Base-by-base conservation (phyloP, 2,113 vertebrate genomes). In the Bujurquina vittata region DNA sequence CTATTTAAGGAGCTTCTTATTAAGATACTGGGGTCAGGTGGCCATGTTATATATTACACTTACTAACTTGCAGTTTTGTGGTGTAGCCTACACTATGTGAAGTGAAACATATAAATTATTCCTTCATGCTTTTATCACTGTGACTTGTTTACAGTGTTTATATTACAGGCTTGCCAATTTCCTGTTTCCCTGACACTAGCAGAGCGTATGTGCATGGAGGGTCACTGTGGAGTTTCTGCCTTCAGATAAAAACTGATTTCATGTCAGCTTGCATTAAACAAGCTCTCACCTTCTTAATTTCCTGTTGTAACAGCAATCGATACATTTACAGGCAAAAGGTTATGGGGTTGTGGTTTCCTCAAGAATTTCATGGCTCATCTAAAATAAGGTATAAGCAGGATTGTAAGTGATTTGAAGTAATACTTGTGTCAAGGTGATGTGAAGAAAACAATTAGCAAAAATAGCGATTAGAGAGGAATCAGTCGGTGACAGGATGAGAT, bases 91-190 rank as follows among this genome's bases (percentile, higher is more conserved):
- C 4, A 31, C 67, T 72, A n/a, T 72, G 26, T 18, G 67, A 72
- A 54, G 17, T 5, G 14, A 35, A 37, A 56, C 60, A 63, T 26
- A 65, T 8, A 29, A 73, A 22, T 46, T 72, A 14, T 81, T 89
- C 84, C 77, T 75, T 85, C 75, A 43, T 15, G 58, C 31, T 37
- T 59, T 77, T 74, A 80, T 85, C 82, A 65, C 63, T 17, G 52
- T 35, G 46, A 75, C 79, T 79, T 79, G 62, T 87, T 84, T 65
- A 80, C 81, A 81, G 69, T 85, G 81, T 84, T 87, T 90, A 86
- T 92, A 87, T 88, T 86, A 87, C 87, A 90, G 62, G 22, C 49
- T 81, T 60, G 75, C 86, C 87, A 92, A 91, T 91, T 90, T 93
- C 91, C 92, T 85, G 83, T 87, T 88, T 80, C 20, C 55, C 55